These are phyloP conservation scores for Eupithecia vulgata DNA, from an alignment of 2,888 invertebrate genomes.

Conservation along the genomic window DNA sequence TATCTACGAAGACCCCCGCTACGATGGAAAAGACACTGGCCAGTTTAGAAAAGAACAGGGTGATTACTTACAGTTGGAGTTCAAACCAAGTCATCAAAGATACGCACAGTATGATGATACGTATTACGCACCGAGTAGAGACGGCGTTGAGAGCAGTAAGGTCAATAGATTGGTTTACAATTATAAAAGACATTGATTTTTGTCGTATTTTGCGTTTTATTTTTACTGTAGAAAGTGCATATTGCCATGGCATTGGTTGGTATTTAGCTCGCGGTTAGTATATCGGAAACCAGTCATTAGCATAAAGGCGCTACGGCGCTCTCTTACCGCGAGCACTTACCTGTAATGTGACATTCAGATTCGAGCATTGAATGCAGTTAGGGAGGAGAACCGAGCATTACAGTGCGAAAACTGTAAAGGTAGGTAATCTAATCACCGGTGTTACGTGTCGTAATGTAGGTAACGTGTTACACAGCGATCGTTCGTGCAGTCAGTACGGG, in stretches of 20 bases:
- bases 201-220: slow-evolving; percentile 1
- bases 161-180: slow-evolving; percentile 81
- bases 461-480: no score
- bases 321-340: neutral
- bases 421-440: no score
- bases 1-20: slow-evolving; percentile 80
- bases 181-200: slow-evolving; percentile 69
- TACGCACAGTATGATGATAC: slow-evolving; percentile 75
- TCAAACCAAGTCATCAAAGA: slow-evolving; percentile 74
- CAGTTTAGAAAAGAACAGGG: slow-evolving; percentile 72
- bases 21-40: slow-evolving; percentile 70
- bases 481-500: no score
- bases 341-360: neutral
- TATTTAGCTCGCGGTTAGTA: neutral
- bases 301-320: neutral
- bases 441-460: no score
- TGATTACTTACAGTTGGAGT: slow-evolving; percentile 74
- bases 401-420: no score
- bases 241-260: no score
- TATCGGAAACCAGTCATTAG: neutral
- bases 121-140: slow-evolving; percentile 66
- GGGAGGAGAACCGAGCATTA: no score
- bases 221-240: neutral
- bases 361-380: no score
- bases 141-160: slow-evolving; percentile 74